Conservation (phyloP, 1,140 invertebrate genomes). For the Nasonia longicornis region DNA sequence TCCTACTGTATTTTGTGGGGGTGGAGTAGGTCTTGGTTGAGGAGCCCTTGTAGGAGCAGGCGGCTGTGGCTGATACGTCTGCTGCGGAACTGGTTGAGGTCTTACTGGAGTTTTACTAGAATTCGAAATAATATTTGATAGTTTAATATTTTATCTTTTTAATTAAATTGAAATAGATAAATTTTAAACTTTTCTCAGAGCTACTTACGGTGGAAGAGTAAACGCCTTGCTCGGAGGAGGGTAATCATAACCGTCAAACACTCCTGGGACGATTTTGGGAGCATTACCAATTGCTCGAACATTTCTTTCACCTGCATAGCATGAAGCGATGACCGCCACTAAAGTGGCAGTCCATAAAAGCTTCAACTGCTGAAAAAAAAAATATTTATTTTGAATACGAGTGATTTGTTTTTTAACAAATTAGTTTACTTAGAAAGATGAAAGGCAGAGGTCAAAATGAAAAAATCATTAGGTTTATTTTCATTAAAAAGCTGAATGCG, state of each 20-base stretch:
- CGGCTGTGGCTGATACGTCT: neutral
- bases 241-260: constrained; percentile 58
- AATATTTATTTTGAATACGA: constrained; percentile 8
- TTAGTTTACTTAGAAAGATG: too few relatives aligned
- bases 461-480: neutral
- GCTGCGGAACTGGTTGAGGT: neutral
- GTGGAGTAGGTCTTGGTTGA: constrained; percentile 25
- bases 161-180: neutral
- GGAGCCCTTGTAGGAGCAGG: constrained; percentile 1
- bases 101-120: neutral
- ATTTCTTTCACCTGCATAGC: constrained; percentile 54
- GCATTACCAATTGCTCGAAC: constrained; percentile 56
- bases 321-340: constrained; percentile 57
- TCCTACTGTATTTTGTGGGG: constrained; percentile 14
- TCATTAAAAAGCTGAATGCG: neutral
- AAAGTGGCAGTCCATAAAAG: constrained; percentile 57
- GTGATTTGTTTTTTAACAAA: neutral
- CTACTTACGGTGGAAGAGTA: constrained; percentile 55
- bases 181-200: neutral
- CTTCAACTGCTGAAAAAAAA: constrained; percentile 53
- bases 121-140: neutral
- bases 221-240: constrained; percentile 53
- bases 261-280: constrained; percentile 46
- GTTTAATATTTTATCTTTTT: neutral
- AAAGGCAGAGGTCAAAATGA: too few relatives aligned